Percentiles rank a stretch among this genome's conserved stretches.
Evolutionary conservation across 64 coral and sea anemone species (phyloP).

Genomic region (Cladopsammia gracilis): DNA sequence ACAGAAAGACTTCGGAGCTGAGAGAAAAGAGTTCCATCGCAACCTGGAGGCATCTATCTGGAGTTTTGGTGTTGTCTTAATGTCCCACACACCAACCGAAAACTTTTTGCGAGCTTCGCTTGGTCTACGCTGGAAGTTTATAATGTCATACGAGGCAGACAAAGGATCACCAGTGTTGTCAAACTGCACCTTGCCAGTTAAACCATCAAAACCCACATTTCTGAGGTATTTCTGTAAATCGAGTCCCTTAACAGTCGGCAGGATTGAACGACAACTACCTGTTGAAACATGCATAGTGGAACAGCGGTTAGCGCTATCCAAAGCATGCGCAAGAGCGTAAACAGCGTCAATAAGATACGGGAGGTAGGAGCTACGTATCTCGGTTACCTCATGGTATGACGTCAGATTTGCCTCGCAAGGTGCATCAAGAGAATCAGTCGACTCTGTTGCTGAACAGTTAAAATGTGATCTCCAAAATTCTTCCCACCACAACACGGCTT

Average conservation of each 20-base stretch:
- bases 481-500: conserved; percentile 54
- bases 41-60: neutral
- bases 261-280: conserved; percentile 28
- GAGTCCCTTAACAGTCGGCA: too few relatives aligned
- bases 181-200: too few relatives aligned
- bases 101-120: neutral
- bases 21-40: conserved; percentile 3
- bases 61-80: neutral
- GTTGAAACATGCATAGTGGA: conserved; percentile 7
- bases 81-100: conserved; percentile 29
- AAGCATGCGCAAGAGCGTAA: too few relatives aligned
- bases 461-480: neutral
- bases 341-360: too few relatives aligned
- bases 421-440: conserved; percentile 11
- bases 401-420: conserved; percentile 10
- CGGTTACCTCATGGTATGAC: neutral
- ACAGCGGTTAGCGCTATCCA: conserved; percentile 26
- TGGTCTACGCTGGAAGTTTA: neutral
- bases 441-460: neutral
- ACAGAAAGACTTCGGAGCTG: too few relatives aligned
- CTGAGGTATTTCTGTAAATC: too few relatives aligned
- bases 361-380: conserved; percentile 60
- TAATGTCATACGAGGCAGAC: too few relatives aligned
- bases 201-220: too few relatives aligned
- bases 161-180: too few relatives aligned